A percentile compares a stretch with the other conserved stretches of the same genome.
phyloP scores from a whole-genome alignment of 2,888 invertebrate species.

The Belgica antarctica region DNA sequence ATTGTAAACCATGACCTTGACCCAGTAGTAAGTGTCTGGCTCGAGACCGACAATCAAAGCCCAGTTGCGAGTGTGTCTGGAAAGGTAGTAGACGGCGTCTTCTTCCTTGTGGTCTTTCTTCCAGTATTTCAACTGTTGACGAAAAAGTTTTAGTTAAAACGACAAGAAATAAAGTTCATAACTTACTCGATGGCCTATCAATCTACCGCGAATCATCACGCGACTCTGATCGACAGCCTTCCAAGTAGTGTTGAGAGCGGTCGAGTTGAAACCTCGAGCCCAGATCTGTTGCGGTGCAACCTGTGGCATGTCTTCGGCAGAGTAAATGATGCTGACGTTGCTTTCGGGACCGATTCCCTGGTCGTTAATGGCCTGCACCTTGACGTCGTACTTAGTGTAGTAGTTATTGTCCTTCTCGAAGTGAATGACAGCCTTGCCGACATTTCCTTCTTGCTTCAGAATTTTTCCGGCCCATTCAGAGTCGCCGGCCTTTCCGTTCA shows the following conservation, averaged over 20 bases:
- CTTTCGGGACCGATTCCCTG: conserved; percentile 82
- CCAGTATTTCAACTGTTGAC: conserved; percentile 82
- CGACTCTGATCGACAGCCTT: conserved; percentile 78
- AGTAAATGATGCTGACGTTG: conserved; percentile 69
- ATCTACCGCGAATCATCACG: conserved; percentile 79
- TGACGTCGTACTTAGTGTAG: conserved; percentile 80
- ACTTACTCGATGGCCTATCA: conserved; percentile 83
- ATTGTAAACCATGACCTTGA: conserved; percentile 95
- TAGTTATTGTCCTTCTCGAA: conserved; percentile 67
- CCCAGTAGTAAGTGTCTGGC: conserved; percentile 88
- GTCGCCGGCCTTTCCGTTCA: conserved; percentile 64
- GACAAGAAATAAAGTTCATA: too few species aligned
- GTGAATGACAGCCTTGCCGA: conserved; percentile 74
- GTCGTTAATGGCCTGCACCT: conserved; percentile 79
- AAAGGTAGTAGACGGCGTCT: conserved; percentile 78
- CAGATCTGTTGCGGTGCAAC: conserved; percentile 81
- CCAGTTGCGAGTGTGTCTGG: conserved; percentile 78
- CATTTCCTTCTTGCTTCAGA: conserved; percentile 67
- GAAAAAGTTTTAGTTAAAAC: neutral
- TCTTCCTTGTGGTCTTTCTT: conserved; percentile 71
- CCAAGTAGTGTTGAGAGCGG: conserved; percentile 91
- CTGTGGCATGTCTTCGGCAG: conserved; percentile 90
- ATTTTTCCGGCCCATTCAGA: conserved; percentile 72
- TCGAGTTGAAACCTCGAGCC: conserved; percentile 82
- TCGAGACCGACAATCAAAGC: conserved; percentile 89